A percentile compares a stretch with the other conserved stretches of the same genome.
Evolutionary conservation across 1,140 invertebrate genomes (phyloP).

Genomic region (Bathynomus jamesi): DNA sequence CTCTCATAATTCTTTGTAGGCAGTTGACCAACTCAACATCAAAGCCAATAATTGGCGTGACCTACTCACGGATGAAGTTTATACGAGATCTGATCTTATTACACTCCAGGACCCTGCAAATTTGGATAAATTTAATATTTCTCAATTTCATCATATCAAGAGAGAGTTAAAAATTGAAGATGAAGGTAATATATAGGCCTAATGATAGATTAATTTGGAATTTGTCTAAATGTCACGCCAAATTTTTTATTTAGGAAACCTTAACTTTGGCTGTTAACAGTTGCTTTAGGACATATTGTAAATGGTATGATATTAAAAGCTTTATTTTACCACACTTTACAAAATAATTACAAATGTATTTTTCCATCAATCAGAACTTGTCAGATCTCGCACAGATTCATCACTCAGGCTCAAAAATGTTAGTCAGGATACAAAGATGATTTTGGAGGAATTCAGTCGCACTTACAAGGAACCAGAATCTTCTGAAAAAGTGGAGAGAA

Average conservation of each 20-base stretch:
- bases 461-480: slow-evolving; percentile 63
- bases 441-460: slow-evolving; percentile 73
- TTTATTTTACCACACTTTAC: too few species aligned
- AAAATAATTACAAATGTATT: too few species aligned
- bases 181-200: slow-evolving; percentile 64
- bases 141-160: slow-evolving; percentile 91
- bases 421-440: slow-evolving; percentile 79
- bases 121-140: slow-evolving; percentile 90
- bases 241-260: too few species aligned
- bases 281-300: too few species aligned
- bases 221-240: too few species aligned
- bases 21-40: slow-evolving; percentile 92
- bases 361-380: too few species aligned
- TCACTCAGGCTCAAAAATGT: slow-evolving; percentile 73
- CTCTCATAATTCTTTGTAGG: slow-evolving; percentile 50
- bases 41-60: slow-evolving; percentile 93
- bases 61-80: slow-evolving; percentile 81
- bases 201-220: too few species aligned
- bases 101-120: slow-evolving; percentile 87
- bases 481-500: slow-evolving; percentile 50
- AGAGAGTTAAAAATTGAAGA: slow-evolving; percentile 85
- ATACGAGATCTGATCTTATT: slow-evolving; percentile 83
- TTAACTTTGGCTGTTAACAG: too few species aligned
- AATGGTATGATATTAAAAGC: too few species aligned
- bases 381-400: slow-evolving; percentile 53